Evolutionary conservation across 2,113 vertebrate genomes (phyloP), one percentile per base, ranked within the genome.

Genomic region (rat (Rattus norvegicus)): DNA sequence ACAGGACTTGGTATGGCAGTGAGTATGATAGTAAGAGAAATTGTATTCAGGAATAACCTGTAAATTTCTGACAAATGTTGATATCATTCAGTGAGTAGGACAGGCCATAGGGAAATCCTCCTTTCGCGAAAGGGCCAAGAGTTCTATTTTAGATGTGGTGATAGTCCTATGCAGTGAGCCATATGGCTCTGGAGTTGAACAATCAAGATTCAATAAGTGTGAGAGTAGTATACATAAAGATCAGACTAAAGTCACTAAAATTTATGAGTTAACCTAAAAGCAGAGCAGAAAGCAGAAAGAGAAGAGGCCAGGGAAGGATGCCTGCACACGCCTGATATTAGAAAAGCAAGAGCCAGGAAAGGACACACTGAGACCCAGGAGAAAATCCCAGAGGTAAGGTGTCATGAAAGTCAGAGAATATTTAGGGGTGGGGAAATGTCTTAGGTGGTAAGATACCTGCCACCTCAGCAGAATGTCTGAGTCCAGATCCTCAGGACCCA

Each of bases 161-260:
- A 93, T 10, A 26, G 16, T 80, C 49, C 69, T 61, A 16, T 63
- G 39, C 11, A 72, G 30, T 84, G 92, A 24, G 36, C 72, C n/a
- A 8, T 36, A 72, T 6, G 33, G 1, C 43, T 81, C 49, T 83
- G 43, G 52, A 72, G 9, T 54, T 77, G 72, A 76, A 88, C 59
- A 91, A 79, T 77, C 43, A 67, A 87, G 26, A 1, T 77, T 86
- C 26, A 75, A 83, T 59, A 76, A 75, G 72, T 33, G 16, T 72
- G 33, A 26, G n/a, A 92, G 20, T 56, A 10, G 19, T 20, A 7
- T 59, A 10, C n/a, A 39, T 83, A 63, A 70, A 91, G 13, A 93
- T 30, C 52, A 93, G 70, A 49, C 90, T n/a, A 63, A 91, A 88
- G 56, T 47, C 49, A 52, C 93, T 91, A 80, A 52, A 76, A 77